These are phyloP conservation scores for Pandemis cinnamomeana DNA, from an alignment of 2,888 invertebrate species.

Conservation along the genomic window DNA sequence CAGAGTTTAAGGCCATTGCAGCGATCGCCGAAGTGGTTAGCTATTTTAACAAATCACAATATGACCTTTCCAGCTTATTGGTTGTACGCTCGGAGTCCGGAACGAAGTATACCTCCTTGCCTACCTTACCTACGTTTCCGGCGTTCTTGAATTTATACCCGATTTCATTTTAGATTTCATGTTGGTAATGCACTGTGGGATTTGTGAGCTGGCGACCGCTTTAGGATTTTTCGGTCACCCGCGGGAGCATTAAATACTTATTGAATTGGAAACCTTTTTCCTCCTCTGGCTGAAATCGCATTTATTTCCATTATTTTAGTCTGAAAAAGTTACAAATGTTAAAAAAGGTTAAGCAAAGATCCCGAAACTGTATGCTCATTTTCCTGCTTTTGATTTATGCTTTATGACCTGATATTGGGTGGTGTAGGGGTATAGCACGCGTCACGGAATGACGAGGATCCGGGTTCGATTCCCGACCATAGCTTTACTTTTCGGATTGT, in stretches of 20 bases:
- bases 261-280: constrained; percentile 1
- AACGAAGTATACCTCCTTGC: background rate
- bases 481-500: no score
- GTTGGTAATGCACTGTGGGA: background rate
- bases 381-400: no score
- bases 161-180: constrained; percentile 20
- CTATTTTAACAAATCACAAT: no score
- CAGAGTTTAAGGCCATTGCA: no score
- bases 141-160: background rate
- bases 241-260: background rate
- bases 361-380: no score
- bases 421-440: no score
- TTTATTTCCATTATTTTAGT: background rate
- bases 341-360: background rate
- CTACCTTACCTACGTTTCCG: background rate
- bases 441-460: no score
- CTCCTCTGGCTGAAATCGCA: background rate
- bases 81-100: background rate
- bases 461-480: no score
- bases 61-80: no score
- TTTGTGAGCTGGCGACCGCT: background rate
- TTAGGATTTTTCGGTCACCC: background rate
- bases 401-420: no score
- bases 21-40: no score
- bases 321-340: background rate